Percentiles rank a stretch among this genome's conserved stretches.
Conservation (phyloP, 1,140 invertebrate species). For the Leguminivora glycinivorella region DNA sequence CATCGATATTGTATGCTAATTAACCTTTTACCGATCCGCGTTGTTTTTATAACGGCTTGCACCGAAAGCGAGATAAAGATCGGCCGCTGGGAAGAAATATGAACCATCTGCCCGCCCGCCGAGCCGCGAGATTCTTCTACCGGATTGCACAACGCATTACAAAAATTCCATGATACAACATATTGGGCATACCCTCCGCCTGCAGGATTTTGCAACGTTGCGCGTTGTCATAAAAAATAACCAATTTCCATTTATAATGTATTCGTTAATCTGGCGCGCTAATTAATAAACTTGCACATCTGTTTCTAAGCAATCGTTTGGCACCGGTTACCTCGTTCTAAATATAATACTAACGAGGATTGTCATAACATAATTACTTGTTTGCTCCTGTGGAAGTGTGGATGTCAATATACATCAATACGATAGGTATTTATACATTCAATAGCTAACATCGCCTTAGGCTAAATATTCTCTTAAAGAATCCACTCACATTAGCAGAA, state of each 20-base stretch:
- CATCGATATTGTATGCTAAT: conserved; percentile 26
- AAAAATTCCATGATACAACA: conserved; percentile 27
- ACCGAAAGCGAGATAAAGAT: conserved; percentile 17
- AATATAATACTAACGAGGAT: background rate
- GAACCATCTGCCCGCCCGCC: conserved; percentile 18
- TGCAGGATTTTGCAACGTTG: conserved; percentile 23
- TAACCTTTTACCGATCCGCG: conserved; percentile 20
- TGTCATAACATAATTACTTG: background rate
- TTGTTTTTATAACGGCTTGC: conserved; percentile 22
- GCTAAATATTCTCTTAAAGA: conserved; percentile 21
- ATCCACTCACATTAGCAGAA: conserved; percentile 21
- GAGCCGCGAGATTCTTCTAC: background rate
- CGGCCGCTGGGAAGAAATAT: conserved; percentile 20
- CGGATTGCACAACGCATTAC: conserved; percentile 24
- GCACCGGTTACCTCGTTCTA: background rate
- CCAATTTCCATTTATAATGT: conserved; percentile 23
- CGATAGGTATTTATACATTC: background rate
- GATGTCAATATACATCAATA: background rate
- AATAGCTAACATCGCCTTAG: background rate
- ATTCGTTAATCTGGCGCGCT: conserved; percentile 7
- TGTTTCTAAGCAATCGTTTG: background rate
- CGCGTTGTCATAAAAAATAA: conserved; percentile 27
- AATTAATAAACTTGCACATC: conserved; percentile 30
- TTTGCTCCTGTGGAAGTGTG: background rate
- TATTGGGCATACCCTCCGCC: background rate